phyloP scores from a whole-genome alignment of 2,888 invertebrate genomes.

The Scaptomyza caliginosa region DNA sequence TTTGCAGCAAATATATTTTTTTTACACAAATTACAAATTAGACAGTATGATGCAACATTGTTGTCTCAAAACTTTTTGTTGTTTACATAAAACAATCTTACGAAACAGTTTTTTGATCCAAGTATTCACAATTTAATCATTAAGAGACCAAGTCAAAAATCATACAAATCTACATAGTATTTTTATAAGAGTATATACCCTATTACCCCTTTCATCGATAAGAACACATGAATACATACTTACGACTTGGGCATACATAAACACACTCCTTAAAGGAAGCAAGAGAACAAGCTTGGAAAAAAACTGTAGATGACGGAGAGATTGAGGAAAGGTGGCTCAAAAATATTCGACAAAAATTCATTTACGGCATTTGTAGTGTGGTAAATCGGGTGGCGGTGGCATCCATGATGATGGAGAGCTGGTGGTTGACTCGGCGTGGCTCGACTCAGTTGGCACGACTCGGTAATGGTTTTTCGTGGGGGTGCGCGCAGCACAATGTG shows the following conservation, averaged over 20 bases:
- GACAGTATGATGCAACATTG: too few species aligned
- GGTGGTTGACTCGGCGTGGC: slow-evolving; percentile 6
- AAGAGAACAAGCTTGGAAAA: slow-evolving; percentile 34
- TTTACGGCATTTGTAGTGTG: slow-evolving; percentile 58
- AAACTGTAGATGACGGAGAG: slow-evolving; percentile 57
- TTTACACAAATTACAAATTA: too few species aligned
- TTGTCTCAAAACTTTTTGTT: too few species aligned
- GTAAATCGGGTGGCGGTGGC: slow-evolving; percentile 21
- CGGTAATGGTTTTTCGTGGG: slow-evolving; percentile 13
- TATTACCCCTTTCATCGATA: too few species aligned
- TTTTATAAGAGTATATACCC: too few species aligned
- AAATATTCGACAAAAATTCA: slow-evolving; percentile 66
- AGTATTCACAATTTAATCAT: too few species aligned
- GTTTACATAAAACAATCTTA: too few species aligned
- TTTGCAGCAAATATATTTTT: too few species aligned
- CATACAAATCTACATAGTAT: too few species aligned
- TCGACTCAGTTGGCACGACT: neutral
- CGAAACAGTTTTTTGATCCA: too few species aligned
- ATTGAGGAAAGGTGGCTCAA: slow-evolving; percentile 66
- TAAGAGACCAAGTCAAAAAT: too few species aligned
- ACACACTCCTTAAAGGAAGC: slow-evolving; percentile 27
- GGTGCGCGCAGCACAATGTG: slow-evolving; percentile 35
- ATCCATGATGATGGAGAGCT: neutral
- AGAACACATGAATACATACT: slow-evolving; percentile 4
- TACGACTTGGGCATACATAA: slow-evolving; percentile 33